These are phyloP conservation scores for Brachystomella parvula DNA, from an alignment of 1,140 invertebrate species.

Conservation along the genomic window DNA sequence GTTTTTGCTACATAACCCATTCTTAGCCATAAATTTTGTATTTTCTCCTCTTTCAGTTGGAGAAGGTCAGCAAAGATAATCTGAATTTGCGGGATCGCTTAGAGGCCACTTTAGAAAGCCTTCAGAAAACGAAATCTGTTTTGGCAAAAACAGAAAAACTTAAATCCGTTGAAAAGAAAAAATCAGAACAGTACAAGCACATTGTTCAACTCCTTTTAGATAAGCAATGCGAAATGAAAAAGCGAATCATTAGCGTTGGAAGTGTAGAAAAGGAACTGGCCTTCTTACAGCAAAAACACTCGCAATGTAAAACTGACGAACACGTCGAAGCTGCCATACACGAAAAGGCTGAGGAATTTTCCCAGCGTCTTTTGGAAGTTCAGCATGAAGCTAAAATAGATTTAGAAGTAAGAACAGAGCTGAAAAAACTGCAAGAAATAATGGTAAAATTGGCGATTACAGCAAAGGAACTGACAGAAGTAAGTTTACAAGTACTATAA, in stretches of 20 bases:
- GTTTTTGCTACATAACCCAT: background rate
- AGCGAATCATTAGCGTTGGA: constrained; percentile 11
- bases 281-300: constrained; percentile 15
- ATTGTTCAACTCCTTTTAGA: constrained; percentile 24
- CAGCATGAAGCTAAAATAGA: background rate
- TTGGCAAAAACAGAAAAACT: constrained; percentile 32
- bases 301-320: constrained; percentile 17
- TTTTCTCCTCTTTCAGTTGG: constrained; percentile 19
- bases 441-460: constrained; percentile 32
- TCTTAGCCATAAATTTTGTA: background rate
- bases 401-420: background rate
- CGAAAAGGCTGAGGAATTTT: constrained; percentile 13
- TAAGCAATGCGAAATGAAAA: constrained; percentile 27
- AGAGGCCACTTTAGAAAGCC: background rate
- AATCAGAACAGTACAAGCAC: constrained; percentile 26
- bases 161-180: constrained; percentile 25
- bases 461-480: constrained; percentile 32
- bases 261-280: constrained; percentile 20
- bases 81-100: constrained; percentile 25
- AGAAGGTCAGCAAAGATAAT: constrained; percentile 25
- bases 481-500: background rate
- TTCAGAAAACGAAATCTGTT: constrained; percentile 25
- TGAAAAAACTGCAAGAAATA: constrained; percentile 18
- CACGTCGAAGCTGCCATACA: constrained; percentile 14
- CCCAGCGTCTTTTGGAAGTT: no score